Conservation (phyloP, 2,113 vertebrate species). For the Macrotus californicus region DNA sequence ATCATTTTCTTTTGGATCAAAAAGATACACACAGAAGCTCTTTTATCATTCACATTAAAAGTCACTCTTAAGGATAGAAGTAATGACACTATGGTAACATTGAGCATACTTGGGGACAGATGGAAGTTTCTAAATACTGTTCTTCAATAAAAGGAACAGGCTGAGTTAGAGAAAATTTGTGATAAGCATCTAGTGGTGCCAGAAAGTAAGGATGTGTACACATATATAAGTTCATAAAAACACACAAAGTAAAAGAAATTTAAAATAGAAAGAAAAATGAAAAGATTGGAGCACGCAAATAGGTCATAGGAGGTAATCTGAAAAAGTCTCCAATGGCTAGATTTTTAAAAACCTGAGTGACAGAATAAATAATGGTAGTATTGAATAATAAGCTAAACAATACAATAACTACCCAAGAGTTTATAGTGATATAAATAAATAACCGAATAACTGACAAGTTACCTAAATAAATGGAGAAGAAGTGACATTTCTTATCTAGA, state of each 20-base stretch:
- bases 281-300: not conserved
- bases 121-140: not conserved
- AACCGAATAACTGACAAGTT: not conserved
- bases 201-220: not conserved
- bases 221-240: not conserved
- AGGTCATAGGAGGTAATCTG: not conserved
- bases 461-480: not conserved
- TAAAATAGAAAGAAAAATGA: not conserved
- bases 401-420: not conserved
- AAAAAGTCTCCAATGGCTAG: not conserved
- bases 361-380: not conserved
- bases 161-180: not conserved
- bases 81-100: not conserved
- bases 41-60: not conserved
- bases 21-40: not conserved
- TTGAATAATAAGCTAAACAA: not conserved
- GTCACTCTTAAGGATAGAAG: not conserved
- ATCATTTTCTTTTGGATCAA: not conserved
- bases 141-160: not conserved
- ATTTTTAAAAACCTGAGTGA: not conserved
- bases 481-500: not conserved
- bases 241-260: not conserved
- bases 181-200: not conserved
- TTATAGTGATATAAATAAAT: not conserved
- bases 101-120: not conserved